Base-by-base conservation (phyloP, 2,888 invertebrate species). In the Aphidius colemani region DNA sequence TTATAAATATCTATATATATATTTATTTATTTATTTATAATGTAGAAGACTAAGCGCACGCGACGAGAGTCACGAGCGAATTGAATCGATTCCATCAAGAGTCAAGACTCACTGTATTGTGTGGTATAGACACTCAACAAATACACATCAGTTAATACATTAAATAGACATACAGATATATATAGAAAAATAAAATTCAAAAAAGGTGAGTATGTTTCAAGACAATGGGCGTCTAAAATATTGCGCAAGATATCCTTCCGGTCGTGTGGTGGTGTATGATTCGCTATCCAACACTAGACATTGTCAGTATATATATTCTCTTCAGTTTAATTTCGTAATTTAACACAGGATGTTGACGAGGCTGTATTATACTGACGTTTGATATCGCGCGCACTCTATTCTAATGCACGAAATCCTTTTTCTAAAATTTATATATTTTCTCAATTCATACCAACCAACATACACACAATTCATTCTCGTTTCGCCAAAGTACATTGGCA, bases 261-360 rank as follows among this genome's bases (percentile, higher is more conserved):
- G 72, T 70, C 71, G 68, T 67, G 69, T 63, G 69, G 68, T 59
- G 64, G 66, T 64, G 64, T 59, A 59, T 60, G 63, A 56, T 57
- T 57, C 60, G 58, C 61, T 56, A 56, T 44, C 53, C 61, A 58
- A 40, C 61, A 48, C 46, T 30, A 44, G 53, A 48, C 39, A 46
- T 53, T 53, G 48, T 63, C 65, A 59, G 64, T 66, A 66, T 40
- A 63, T 40, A 66, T 69, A 69, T 71, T 66, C 60, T 71, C 69
- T 66, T 61, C 68, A 71, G 44, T 43, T 50, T 45, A 11, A 63
- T 64, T 65, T 65, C 65, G 71, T 73, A 79, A 78, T 78, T 71
- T 71, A 45, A 62, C 45, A 74, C 79, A 79, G 80, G 80, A 80
- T 80, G 80, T 80, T 77, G 80, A 74, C 80, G 80, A 80, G 79